phyloP scores from a whole-genome alignment of 2,888 invertebrate genomes.

The Pogonocherus hispidulus region DNA sequence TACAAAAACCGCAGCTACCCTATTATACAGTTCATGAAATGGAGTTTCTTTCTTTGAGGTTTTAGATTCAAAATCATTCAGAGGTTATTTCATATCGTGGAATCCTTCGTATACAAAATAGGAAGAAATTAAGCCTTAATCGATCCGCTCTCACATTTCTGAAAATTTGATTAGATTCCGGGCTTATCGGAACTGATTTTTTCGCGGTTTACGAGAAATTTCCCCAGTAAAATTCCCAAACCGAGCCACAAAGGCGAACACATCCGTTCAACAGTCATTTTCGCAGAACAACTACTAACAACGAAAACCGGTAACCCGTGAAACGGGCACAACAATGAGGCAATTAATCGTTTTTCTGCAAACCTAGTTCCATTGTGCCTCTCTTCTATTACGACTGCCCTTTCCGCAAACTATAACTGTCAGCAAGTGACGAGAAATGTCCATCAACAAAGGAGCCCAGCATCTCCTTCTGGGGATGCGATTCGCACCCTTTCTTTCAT shows the following conservation, averaged over 20 bases:
- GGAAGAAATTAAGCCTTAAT: too few relatives aligned
- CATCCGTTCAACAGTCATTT: slow-evolving; percentile 15
- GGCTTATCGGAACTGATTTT: too few relatives aligned
- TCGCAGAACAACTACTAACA: slow-evolving; percentile 1
- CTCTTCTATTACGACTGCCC: slow-evolving; percentile 14
- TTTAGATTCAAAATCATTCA: too few relatives aligned
- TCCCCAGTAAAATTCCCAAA: slow-evolving; percentile 3
- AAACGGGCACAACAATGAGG: slow-evolving; percentile 11
- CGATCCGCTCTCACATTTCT: too few relatives aligned
- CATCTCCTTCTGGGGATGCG: slow-evolving; percentile 1
- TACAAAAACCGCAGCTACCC: too few relatives aligned
- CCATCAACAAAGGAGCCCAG: slow-evolving; percentile 39
- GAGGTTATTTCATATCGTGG: too few relatives aligned
- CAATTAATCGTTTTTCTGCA: slow-evolving; percentile 46
- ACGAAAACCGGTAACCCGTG: slow-evolving; percentile 17
- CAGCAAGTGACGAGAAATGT: slow-evolving; percentile 51
- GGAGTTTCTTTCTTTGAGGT: too few relatives aligned
- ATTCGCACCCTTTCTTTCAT: slow-evolving; percentile 20
- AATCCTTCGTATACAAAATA: too few relatives aligned
- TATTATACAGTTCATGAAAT: too few relatives aligned
- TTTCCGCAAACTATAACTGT: slow-evolving; percentile 54
- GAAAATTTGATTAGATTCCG: too few relatives aligned
- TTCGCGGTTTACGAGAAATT: background rate
- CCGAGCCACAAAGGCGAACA: background rate
- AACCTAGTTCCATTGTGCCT: slow-evolving; percentile 37